Conservation (phyloP, 2,113 vertebrate species). For the Varanus komodoensis region DNA sequence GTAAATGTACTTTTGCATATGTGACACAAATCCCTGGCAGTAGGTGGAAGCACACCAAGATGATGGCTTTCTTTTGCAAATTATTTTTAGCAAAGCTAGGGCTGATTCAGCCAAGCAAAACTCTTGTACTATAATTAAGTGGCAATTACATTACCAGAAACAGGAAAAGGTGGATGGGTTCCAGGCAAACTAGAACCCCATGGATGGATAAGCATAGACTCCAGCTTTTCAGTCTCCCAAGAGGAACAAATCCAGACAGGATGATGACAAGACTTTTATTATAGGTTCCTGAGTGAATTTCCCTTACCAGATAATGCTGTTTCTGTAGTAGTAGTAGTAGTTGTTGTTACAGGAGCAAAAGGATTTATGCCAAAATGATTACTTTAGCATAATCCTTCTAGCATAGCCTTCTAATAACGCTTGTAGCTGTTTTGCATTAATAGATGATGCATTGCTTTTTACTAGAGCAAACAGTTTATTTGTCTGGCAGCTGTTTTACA, state of each 20-base stretch:
- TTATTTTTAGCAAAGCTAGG: not conserved
- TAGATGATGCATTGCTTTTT: conserved; percentile 68
- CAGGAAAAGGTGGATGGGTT: not conserved
- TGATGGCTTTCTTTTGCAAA: not conserved
- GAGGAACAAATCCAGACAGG: not conserved
- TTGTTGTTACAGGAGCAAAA: not conserved
- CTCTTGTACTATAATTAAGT: not conserved
- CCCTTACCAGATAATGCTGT: not conserved
- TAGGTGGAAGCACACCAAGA: not conserved
- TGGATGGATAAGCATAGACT: conserved; percentile 4
- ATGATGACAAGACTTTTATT: not conserved
- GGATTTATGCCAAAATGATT: conserved; percentile 12
- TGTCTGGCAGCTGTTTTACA: conserved; percentile 64
- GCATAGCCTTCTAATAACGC: conserved; percentile 38
- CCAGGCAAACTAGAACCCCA: not conserved
- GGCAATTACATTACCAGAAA: not conserved
- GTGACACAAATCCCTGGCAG: too few species aligned
- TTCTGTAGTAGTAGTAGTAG: not conserved
- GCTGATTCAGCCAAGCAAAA: not conserved
- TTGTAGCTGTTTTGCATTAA: conserved; percentile 57
- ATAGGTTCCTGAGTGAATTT: not conserved
- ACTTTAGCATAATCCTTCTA: conserved; percentile 5
- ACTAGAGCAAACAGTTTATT: conserved; percentile 66
- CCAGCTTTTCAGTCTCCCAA: not conserved
- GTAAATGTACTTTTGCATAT: not conserved